phyloP scores from a whole-genome alignment of 2,113 vertebrate species.

The Benitochromis conjunctus region DNA sequence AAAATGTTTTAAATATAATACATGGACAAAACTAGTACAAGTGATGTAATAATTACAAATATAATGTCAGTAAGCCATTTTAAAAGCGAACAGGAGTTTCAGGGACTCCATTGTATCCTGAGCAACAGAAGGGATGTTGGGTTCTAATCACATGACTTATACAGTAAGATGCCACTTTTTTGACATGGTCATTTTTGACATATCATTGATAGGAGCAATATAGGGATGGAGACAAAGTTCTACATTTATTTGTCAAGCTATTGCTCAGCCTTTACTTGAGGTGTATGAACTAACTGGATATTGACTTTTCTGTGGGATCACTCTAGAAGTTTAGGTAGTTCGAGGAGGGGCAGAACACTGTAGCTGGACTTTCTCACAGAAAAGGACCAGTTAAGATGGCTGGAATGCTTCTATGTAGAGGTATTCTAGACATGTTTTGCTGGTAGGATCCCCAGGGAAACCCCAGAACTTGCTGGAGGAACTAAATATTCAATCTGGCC shows the following conservation, averaged over 20 bases:
- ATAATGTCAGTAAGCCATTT: background rate
- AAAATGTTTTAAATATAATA: background rate
- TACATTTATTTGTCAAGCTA: background rate
- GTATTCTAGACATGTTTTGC: background rate
- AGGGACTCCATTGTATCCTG: background rate
- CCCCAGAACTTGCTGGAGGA: background rate
- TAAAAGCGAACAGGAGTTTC: background rate
- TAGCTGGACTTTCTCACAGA: background rate
- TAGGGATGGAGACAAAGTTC: background rate
- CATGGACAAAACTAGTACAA: background rate
- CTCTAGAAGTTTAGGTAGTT: background rate
- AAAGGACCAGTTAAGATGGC: background rate
- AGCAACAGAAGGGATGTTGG: background rate
- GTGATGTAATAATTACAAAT: background rate
- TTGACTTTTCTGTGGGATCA: background rate
- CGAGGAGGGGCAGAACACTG: background rate
- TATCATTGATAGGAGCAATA: rapidly evolving
- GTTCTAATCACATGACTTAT: background rate
- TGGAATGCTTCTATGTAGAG: background rate
- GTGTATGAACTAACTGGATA: background rate
- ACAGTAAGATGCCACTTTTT: background rate
- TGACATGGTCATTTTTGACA: background rate
- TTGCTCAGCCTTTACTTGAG: background rate
- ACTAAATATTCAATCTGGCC: background rate
- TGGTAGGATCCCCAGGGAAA: background rate